phyloP scores from a whole-genome alignment of 2,113 vertebrate species.

The Coracopsis vasa region DNA sequence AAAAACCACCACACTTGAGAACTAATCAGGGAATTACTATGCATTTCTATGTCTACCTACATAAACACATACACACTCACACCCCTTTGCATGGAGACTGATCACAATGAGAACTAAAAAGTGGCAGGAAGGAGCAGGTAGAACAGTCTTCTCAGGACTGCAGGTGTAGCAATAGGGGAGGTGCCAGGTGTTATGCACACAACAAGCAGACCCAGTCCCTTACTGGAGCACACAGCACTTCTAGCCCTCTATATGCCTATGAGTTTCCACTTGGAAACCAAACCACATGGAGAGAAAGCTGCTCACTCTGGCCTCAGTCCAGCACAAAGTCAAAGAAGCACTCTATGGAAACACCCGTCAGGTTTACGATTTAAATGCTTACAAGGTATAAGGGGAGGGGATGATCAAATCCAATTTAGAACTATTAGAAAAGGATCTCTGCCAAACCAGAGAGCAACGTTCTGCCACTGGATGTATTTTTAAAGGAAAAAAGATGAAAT shows the following conservation, averaged over 20 bases:
- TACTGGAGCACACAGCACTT: not conserved
- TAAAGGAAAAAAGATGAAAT: not conserved
- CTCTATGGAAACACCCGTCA: not conserved
- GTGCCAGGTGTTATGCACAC: rapidly evolving
- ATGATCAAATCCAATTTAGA: not conserved
- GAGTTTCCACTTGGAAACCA: not conserved
- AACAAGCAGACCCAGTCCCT: not conserved
- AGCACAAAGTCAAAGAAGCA: not conserved
- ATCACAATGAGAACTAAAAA: not conserved
- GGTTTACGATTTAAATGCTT: not conserved
- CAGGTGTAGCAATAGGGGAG: not conserved
- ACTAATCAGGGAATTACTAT: not conserved
- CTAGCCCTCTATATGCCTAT: not conserved
- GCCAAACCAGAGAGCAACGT: not conserved
- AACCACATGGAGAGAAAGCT: not conserved
- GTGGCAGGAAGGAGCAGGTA: not conserved
- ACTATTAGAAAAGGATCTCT: not conserved
- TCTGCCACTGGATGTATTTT: not conserved
- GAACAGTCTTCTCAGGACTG: rapidly evolving
- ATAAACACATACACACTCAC: too few species aligned
- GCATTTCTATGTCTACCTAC: not conserved
- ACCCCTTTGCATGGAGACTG: not conserved
- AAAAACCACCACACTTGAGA: not conserved
- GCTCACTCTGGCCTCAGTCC: not conserved
- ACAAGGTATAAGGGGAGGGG: not conserved